Evolutionary conservation across 2,797 vertebrate genomes (phyloP), one percentile per base, ranked within the genome.

Genomic region (Telmatherina bonti): DNA sequence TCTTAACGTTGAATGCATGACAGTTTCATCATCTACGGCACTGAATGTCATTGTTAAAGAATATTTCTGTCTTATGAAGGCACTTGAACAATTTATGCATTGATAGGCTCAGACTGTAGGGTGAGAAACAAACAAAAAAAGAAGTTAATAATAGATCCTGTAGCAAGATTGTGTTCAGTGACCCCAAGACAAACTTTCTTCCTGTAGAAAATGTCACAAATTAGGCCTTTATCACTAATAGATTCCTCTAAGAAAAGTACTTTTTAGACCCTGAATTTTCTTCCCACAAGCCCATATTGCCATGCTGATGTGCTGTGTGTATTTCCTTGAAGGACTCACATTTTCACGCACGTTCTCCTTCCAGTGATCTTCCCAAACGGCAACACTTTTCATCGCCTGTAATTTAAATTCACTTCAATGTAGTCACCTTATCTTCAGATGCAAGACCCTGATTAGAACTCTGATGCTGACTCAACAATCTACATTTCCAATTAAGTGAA

Each of bases 401-500:
- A 75, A 79, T 82, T 90, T 74, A 66, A 62, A 89, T 90, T 82
- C 69, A 53, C 72, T 83, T 70, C 71, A 79, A 62, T 79, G 58
- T 85, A 73, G 76, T 70, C 67, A 35, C 68, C 62, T 83, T 79
- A 75, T 70, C 81, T 84, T 82, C 49, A 57, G 72, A 74, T 72
- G 67, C 56, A 41, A 63, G 66, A 38, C 47, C 26, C 78, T 82
- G 85, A 91, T 91, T 89, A 86, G 80, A 82, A 82, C 30, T 33
- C 68, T 78, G 72, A 86, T 66, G 85, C 87, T 87, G 90, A 89
- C 80, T 85, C 82, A 54, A 83, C 86, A 85, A 81, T 88, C 83
- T 79, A 78, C 62, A 58, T 84, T 88, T 91, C 85, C 82, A 89
- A 89, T 93, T 91, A 92, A 80, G 38, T 64, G 67, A 76, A 76